Evolutionary conservation across 2,113 vertebrate genomes (phyloP).

Genomic region (Anoplopoma fimbria): DNA sequence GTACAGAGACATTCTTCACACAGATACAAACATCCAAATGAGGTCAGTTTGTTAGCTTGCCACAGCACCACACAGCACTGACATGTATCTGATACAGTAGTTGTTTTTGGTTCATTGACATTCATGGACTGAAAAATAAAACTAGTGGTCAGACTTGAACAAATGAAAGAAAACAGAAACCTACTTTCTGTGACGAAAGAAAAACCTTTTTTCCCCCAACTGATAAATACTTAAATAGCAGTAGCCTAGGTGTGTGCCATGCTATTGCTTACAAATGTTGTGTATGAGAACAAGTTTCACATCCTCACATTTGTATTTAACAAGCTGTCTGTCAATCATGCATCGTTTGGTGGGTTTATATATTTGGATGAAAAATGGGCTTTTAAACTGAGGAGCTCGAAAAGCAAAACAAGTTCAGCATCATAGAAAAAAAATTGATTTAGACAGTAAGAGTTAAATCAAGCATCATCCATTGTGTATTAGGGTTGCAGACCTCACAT

Average conservation of each 20-base stretch:
- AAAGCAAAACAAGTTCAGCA: background rate
- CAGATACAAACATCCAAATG: background rate
- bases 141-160: background rate
- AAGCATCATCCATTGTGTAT: background rate
- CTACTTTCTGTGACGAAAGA: background rate
- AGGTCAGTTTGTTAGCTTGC: background rate
- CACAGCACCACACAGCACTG: too few relatives aligned
- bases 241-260: background rate
- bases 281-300: background rate
- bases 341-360: background rate
- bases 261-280: background rate
- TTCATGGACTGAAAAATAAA: background rate
- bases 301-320: background rate
- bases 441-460: background rate
- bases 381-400: background rate
- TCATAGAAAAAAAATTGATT: background rate
- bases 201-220: background rate
- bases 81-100: background rate
- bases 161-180: background rate
- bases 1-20: background rate
- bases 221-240: background rate
- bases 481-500: constrained; percentile 28
- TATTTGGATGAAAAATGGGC: background rate
- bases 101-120: background rate
- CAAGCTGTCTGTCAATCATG: background rate